Evolutionary conservation across 2,797 vertebrate genomes (phyloP).

Genomic region (Xerus rutilus): DNA sequence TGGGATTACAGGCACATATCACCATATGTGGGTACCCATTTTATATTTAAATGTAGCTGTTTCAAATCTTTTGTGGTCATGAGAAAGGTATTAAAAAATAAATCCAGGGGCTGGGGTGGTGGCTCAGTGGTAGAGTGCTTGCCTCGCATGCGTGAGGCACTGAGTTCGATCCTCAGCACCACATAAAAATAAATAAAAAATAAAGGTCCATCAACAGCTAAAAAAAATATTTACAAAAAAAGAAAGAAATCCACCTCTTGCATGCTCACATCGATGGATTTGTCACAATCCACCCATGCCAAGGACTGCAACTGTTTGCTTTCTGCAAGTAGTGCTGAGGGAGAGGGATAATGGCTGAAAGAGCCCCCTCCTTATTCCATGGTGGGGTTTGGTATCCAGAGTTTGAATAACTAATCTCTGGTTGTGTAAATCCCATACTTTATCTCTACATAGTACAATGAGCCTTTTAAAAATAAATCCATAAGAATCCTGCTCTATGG

Average conservation of each 20-base stretch:
- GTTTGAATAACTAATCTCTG: conserved; percentile 36
- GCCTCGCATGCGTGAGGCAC: too few relatives aligned
- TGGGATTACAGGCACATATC: neutral
- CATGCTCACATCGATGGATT: conserved; percentile 29
- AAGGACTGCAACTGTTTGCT: conserved; percentile 42
- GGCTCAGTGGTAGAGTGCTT: too few relatives aligned
- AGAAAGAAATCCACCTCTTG: conserved; percentile 54
- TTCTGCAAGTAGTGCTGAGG: neutral
- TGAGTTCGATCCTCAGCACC: too few relatives aligned
- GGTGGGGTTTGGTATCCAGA: neutral
- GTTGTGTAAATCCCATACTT: neutral
- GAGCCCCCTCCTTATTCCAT: neutral
- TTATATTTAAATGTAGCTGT: conserved; percentile 51
- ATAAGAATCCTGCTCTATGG: neutral
- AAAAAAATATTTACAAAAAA: neutral
- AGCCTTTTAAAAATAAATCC: conserved; percentile 44
- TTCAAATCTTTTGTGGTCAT: conserved; percentile 54
- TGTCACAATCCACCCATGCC: neutral
- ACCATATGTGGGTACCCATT: neutral
- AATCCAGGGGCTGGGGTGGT: neutral
- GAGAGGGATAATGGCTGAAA: neutral
- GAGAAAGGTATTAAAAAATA: conserved; percentile 51
- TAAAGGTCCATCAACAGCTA: too few relatives aligned
- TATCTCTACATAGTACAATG: neutral
- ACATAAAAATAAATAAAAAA: too few relatives aligned